phyloP scores from a whole-genome alignment of 2,888 invertebrate genomes.

The Phlogophora meticulosa region DNA sequence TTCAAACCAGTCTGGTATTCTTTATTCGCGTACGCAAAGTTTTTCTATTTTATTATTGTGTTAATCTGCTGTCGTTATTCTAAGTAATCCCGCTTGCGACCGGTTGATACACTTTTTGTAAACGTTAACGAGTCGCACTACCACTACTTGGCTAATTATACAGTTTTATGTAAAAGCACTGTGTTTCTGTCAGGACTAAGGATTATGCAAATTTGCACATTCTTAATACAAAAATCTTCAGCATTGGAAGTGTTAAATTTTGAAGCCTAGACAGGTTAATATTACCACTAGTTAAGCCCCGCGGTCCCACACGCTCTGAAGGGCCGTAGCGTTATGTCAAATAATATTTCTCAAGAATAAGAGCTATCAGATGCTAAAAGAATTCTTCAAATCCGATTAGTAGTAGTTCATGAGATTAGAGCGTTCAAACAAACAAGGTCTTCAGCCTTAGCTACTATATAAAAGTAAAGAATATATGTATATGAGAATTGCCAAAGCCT shows the following conservation, averaged over 20 bases:
- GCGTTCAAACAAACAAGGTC: too few species aligned
- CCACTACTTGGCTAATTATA: slow-evolving; percentile 28
- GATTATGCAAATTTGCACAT: not conserved
- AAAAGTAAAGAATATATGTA: too few species aligned
- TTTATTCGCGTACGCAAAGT: slow-evolving; percentile 64
- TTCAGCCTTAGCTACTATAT: too few species aligned
- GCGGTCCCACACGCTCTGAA: too few species aligned
- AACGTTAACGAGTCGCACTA: slow-evolving; percentile 1
- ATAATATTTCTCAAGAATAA: too few species aligned
- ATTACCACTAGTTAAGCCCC: not conserved
- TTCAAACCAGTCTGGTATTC: slow-evolving; percentile 66
- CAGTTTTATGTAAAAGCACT: not conserved
- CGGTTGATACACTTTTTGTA: slow-evolving; percentile 48
- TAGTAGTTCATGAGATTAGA: too few species aligned
- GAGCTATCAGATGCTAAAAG: too few species aligned
- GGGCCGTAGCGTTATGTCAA: too few species aligned
- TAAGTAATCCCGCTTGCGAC: slow-evolving; percentile 37
- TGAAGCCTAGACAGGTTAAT: not conserved
- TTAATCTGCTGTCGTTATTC: slow-evolving; percentile 53
- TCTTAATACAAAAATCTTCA: slow-evolving; percentile 3
- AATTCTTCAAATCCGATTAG: too few species aligned
- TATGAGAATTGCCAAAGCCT: not conserved
- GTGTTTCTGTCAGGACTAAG: not conserved
- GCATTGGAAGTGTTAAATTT: too few species aligned
- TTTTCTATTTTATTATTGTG: slow-evolving; percentile 71